Evolutionary conservation across 2,113 vertebrate species (phyloP), one percentile per base, ranked within the genome.

Genomic region (Hemiscyllium ocellatum): DNA sequence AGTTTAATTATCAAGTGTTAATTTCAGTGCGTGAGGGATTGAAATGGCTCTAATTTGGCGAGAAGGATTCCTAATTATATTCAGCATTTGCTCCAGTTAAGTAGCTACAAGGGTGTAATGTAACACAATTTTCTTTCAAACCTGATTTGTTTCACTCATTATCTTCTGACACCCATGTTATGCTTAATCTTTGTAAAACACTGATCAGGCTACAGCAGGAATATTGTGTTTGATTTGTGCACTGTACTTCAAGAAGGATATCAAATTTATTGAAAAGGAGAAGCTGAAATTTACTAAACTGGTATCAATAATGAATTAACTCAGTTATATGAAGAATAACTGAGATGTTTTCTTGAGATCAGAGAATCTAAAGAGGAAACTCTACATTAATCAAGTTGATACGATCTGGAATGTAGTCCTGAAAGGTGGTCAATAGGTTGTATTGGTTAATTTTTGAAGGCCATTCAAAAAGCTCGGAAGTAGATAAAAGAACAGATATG

Each of bases 51-150:
- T 95, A 50, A 70, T 72, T 69, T 50, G 68, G 37, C n/a, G 47
- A 76, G 70, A 76, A 50, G 37, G 42, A 70, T 68, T 95, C 52
- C 69, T 95, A 72, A 72, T 76, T 95, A 72, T 52, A 76, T 52
- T 95, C 68, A 95, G 26, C 47, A 50, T 72, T 95, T 50, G 42
- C 22, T 50, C 26, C 68, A 52, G 69, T 52, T 52, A 95, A 95
- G 69, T 76, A 52, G 94, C 72, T 95, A 52, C 69, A 95, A 95
- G 94, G 94, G 69, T 95, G 94, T 76, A 95, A 95, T 95, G 24
- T 95, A 72, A 95, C 94, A 76, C 94, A 72, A 26, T 95, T 95
- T 76, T 52, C 94, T 95, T 95, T 95, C 94, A 95, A 69, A 95
- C 1, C 47, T 22, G 47, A 95, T 95, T 95, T 95, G 94, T 95